A percentile compares a stretch with the other conserved stretches of the same genome.
These are phyloP conservation scores for Eustalomyia histrio DNA, from an alignment of 2,888 invertebrate genomes.

Conservation along the genomic window DNA sequence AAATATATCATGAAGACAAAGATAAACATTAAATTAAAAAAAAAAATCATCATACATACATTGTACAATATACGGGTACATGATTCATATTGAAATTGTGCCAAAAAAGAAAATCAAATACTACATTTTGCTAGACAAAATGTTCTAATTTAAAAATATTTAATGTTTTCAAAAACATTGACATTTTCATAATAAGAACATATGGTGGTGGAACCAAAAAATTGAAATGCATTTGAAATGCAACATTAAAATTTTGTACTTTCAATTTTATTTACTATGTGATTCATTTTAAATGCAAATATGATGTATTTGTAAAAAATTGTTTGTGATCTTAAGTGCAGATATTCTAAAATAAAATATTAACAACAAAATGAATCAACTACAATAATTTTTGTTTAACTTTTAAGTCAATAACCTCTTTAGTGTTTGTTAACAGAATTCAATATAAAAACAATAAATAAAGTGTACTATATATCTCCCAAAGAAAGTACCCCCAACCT, in stretches of 20 bases:
- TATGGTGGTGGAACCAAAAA: slow-evolving; percentile 27
- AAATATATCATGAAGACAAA: slow-evolving; percentile 3
- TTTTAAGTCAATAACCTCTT: slow-evolving; percentile 49
- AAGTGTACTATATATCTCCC: no score
- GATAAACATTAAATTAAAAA: background rate
- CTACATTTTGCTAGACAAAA: slow-evolving; percentile 16
- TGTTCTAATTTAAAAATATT: slow-evolving; percentile 29
- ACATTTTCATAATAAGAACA: slow-evolving; percentile 20
- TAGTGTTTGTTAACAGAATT: slow-evolving; percentile 14
- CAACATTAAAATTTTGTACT: background rate
- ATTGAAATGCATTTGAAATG: background rate
- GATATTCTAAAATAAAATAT: background rate
- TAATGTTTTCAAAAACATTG: slow-evolving; percentile 14
- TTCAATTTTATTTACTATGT: slow-evolving; percentile 24
- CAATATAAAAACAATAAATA: slow-evolving; percentile 13
- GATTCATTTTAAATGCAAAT: slow-evolving; percentile 20
- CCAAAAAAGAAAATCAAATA: slow-evolving; percentile 17
- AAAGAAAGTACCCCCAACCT: no score
- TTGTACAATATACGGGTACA: background rate
- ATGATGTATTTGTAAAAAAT: background rate
- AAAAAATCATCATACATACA: background rate
- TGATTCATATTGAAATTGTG: slow-evolving; percentile 53
- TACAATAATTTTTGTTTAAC: slow-evolving; percentile 9
- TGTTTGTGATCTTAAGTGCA: background rate
- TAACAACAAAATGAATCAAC: background rate